Percentiles rank a stretch among this genome's conserved stretches.
Evolutionary conservation across 2,888 invertebrate species (phyloP).

Genomic region (Chrysolina haemoptera): DNA sequence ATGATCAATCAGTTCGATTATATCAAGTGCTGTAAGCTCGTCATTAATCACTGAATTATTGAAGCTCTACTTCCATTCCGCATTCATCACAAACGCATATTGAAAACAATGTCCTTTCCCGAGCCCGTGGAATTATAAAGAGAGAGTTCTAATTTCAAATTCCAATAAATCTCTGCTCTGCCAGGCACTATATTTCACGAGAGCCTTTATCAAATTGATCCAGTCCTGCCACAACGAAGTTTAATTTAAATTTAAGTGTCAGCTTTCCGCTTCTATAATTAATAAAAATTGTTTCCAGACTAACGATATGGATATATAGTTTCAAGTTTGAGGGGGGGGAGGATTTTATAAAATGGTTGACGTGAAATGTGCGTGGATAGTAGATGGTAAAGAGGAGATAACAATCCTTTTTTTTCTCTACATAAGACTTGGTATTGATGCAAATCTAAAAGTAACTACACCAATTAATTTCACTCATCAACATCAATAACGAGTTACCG

Average conservation of each 20-base stretch:
- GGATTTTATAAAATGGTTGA: background rate
- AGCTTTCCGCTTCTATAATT: slow-evolving; percentile 6
- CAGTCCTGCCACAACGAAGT: slow-evolving; percentile 10
- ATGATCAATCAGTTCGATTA: background rate
- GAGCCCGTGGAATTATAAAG: background rate
- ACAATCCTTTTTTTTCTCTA: too few species aligned
- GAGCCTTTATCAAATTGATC: slow-evolving; percentile 7
- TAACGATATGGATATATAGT: background rate
- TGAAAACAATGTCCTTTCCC: background rate
- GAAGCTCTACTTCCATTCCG: background rate
- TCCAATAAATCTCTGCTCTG: slow-evolving; percentile 25
- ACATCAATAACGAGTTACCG: too few species aligned
- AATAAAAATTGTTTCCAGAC: background rate
- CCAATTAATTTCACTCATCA: too few species aligned
- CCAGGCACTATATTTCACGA: background rate
- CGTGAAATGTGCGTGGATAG: background rate
- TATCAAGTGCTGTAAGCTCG: background rate
- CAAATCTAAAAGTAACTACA: too few species aligned
- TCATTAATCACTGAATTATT: background rate
- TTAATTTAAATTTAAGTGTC: slow-evolving; percentile 16
- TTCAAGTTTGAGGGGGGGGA: background rate
- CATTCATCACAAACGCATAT: background rate
- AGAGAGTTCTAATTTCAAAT: slow-evolving; percentile 13
- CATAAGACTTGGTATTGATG: too few species aligned
- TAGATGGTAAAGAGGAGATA: too few species aligned